Evolutionary conservation across 2,888 invertebrate genomes (phyloP).

Genomic region (Nasonia oneida): DNA sequence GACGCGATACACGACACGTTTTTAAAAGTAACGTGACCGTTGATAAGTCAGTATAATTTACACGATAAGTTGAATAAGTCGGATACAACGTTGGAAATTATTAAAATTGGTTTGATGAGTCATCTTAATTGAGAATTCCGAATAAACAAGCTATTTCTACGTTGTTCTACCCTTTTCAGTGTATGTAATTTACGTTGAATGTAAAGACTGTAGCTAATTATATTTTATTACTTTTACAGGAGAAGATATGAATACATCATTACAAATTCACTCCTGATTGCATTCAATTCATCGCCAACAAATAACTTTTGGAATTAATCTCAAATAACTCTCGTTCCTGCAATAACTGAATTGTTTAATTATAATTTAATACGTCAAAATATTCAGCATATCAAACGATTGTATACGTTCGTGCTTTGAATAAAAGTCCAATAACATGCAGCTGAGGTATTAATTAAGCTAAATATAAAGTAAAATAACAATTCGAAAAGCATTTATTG

Average conservation of each 20-base stretch:
- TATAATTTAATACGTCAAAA: neutral
- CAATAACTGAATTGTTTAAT: neutral
- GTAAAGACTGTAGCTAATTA: constrained; percentile 32
- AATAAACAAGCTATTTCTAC: constrained; percentile 27
- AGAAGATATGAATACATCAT: neutral
- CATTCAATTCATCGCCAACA: constrained; percentile 14
- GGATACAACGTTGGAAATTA: constrained; percentile 11
- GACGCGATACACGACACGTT: neutral
- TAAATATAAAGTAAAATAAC: constrained; percentile 15
- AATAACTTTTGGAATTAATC: constrained; percentile 32
- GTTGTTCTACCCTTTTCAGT: constrained; percentile 35
- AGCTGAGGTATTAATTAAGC: constrained; percentile 31
- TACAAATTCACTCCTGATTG: constrained; percentile 25
- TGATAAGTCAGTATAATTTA: constrained; percentile 17
- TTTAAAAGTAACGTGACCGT: too few relatives aligned
- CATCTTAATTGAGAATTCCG: constrained; percentile 43
- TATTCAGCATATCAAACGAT: constrained; percentile 21
- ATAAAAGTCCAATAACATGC: constrained; percentile 23
- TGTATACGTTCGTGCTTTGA: constrained; percentile 18
- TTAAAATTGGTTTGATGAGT: constrained; percentile 48
- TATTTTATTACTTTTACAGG: constrained; percentile 35
- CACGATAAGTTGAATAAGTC: neutral
- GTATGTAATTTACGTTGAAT: constrained; percentile 47
- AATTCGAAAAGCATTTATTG: constrained; percentile 26
- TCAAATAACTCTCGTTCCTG: neutral